These are phyloP conservation scores for Acestrorhynchus altus DNA, from an alignment of 2,797 vertebrate genomes.

Conservation along the genomic window DNA sequence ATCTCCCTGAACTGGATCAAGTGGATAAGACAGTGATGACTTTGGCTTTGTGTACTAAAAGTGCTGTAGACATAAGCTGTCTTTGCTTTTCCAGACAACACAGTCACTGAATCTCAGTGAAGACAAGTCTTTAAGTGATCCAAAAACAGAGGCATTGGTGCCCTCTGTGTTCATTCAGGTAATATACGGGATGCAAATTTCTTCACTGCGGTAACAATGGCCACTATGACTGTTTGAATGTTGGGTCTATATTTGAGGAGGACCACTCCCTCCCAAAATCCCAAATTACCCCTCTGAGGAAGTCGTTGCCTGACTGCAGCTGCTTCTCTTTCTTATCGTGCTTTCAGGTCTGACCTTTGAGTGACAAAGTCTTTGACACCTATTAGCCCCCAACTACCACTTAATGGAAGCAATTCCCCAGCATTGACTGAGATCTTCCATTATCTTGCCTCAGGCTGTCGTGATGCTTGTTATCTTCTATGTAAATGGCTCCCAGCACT, in stretches of 20 bases:
- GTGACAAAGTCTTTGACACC: conserved; percentile 77
- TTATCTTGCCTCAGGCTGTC: conserved; percentile 54
- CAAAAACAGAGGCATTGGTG: not conserved
- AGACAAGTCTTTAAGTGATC: too few species aligned
- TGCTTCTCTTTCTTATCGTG: conserved; percentile 52
- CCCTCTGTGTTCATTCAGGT: not conserved
- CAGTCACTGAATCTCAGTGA: not conserved
- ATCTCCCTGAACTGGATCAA: too few species aligned
- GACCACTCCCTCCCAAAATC: not conserved
- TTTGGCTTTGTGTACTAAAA: too few species aligned
- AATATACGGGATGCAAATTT: not conserved
- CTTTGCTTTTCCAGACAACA: not conserved
- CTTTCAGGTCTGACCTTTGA: conserved; percentile 68
- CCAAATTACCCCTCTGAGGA: not conserved
- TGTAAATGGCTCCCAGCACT: conserved; percentile 49
- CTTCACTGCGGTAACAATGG: not conserved
- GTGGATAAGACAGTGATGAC: too few species aligned
- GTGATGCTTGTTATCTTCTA: conserved; percentile 58
- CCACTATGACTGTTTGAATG: not conserved
- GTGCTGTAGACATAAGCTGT: too few species aligned
- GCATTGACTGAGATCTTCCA: conserved; percentile 70
- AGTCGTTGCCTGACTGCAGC: conserved; percentile 51
- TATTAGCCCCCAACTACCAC: conserved; percentile 71
- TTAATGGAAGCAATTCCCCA: conserved; percentile 65
- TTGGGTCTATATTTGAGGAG: not conserved